Evolutionary conservation across 1,140 invertebrate genomes (phyloP), one percentile per base, ranked within the genome.

Genomic region (Leptopilina boulardi): DNA sequence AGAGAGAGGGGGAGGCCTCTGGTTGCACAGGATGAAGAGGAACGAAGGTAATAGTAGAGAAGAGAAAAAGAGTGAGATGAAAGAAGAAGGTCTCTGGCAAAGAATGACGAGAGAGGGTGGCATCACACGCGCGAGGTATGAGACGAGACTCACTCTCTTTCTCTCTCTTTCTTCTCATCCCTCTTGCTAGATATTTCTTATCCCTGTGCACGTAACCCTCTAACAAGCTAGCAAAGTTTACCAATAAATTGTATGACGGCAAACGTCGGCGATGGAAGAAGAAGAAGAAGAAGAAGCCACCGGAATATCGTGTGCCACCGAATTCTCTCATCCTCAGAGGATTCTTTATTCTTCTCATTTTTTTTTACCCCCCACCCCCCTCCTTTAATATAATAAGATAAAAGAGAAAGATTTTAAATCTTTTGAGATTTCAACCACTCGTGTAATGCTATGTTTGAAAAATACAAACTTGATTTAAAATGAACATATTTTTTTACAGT

Each of bases 151-250:
- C 56, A n/a, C n/a, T n/a, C n/a, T n/a, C n/a, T n/a, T n/a, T n/a
- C n/a, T n/a, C n/a, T n/a, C n/a, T n/a, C n/a, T n/a, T 76, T 72
- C 71, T 70, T 30, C 74, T 70, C 77, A 38, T 70, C 44, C 77
- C 41, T 71, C 74, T 59, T 30, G 66, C 78, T 83, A 79, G 85
- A 87, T 87, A 87, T 87, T 91, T 91, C 89, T 90, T 91, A 90
- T 90, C 87, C 88, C 88, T 87, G 85, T 81, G 87, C 89, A 89
- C 89, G 89, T 90, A 90, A 87, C 89, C 87, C 85, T 86, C 88
- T 91, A 91, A 91, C 89, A 87, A 90, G 89, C 87, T 83, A 86
- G 84, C 86, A 90, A 90, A 91, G 89, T 91, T 91, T 91, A 90
- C 89, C 89, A 89, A 91, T 91, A 91, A 91, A 91, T 91, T 91